Evolutionary conservation across 2,888 invertebrate species (phyloP), one percentile per base, ranked within the genome.

Genomic region (Gymnosoma rotundatum): DNA sequence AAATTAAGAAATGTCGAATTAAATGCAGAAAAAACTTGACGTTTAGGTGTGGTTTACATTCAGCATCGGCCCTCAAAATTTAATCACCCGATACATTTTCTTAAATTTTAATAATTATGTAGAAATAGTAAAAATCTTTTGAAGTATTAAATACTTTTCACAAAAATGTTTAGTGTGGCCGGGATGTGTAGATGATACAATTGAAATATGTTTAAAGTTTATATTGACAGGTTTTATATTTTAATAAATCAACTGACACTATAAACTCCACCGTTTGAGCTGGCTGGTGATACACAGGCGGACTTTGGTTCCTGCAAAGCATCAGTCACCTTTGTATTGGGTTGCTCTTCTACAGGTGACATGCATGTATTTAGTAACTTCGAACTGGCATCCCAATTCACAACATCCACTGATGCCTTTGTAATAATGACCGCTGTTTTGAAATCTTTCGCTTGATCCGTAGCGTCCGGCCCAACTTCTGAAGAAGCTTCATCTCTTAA

Each of bases 261-360:
- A 90, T 97, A 98, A 48, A 97, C 95, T 1, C 97, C 97, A 0
- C 98, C 97, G 90, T 97, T 97, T n/a, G 97, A 97, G 88, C 97
- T 97, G 14, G 96, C 97, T 0, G 97, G 97, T 0, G 97, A 97
- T 7, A 95, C 96, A 88, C 97, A 96, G 48, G 94, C 94, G 0
- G 95, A 95, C 56, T 95, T 92, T 1, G 92, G 92, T 81, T 92
- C 91, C 60, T 91, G 91, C 32, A 92, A 87, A 9, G 90, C 90
- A 87, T 92, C 90, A 81, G 20, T n/a, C 56, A 61, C 54, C 16
- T 36, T 66, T 48, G 74, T 76, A 2, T 58, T 73, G 9, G 74
- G 38, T 2, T 76, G 69, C 87, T 95, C 95, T 86, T 95, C 95
- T 7, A 93, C 93, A 1, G 94, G 93, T 10, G 94, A 93, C 86